Evolutionary conservation across 2,797 vertebrate genomes (phyloP).

Genomic region (Lagocephalus sceleratus): DNA sequence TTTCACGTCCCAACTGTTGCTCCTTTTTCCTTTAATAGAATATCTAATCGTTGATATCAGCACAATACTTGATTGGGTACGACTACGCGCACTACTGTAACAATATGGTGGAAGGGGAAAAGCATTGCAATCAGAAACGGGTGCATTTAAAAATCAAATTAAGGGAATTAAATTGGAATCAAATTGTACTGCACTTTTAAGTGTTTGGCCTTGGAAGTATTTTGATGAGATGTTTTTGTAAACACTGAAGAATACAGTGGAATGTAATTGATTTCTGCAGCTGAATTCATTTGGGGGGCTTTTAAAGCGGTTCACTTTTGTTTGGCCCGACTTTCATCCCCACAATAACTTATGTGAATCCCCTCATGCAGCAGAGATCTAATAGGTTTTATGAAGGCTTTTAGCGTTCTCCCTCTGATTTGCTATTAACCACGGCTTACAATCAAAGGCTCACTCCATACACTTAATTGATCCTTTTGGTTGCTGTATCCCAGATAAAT

Average conservation of each 20-base stretch:
- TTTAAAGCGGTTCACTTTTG: constrained; percentile 47
- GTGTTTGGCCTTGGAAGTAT: constrained; percentile 44
- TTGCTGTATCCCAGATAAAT: constrained; percentile 45
- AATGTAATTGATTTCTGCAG: constrained; percentile 45
- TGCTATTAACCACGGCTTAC: constrained; percentile 11
- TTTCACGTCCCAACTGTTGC: too few relatives aligned
- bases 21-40: too few relatives aligned
- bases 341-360: constrained; percentile 29
- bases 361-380: constrained; percentile 31
- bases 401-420: constrained; percentile 33
- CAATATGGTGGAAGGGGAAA: background rate
- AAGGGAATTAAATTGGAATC: constrained; percentile 9
- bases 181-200: constrained; percentile 26
- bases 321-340: constrained; percentile 37
- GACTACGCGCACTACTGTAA: too few relatives aligned
- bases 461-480: constrained; percentile 62
- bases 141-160: background rate
- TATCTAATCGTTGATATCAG: too few relatives aligned
- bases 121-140: constrained; percentile 1
- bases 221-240: constrained; percentile 17
- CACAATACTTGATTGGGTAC: too few relatives aligned
- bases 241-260: constrained; percentile 30
- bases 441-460: constrained; percentile 38
- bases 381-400: constrained; percentile 51
- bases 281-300: constrained; percentile 43